Base-by-base conservation (phyloP, 2,797 vertebrate species). In the Aselliscus stoliczkanus region DNA sequence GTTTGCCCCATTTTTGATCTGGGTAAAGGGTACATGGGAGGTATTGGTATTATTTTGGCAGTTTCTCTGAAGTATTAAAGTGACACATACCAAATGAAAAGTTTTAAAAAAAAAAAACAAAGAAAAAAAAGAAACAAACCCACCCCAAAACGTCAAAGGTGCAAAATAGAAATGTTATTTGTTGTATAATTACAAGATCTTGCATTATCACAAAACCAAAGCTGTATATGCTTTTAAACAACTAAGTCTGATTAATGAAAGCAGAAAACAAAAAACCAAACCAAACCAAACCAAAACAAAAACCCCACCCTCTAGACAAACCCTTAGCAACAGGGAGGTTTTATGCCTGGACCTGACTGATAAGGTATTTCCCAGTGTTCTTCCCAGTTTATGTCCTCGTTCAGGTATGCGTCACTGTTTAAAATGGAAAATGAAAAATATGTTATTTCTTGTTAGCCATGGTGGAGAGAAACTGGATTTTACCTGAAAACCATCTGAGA, bases 401-500 rank as follows among this genome's bases (percentile, higher is more conserved):
- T 92, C 39, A 69, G n/a, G 47, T 85, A 56, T 23, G 29, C 25
- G 56, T 93, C 72, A 70, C 20, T 83, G 2, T 87, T 72, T 88
- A 69, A 84, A 87, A 69, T 75, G 42, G 29, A 23, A 73, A 77
- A 54, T 37, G 52, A 60, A 39, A 52, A 50, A 44, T 72, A 54
- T 69, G 1, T 65, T 50, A 52, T 83, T 91, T 54, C 4, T 18
- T 80, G 50, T 75, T 23, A 90, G 31, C 50, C 52, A 2, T 80
- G 81, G 25, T 42, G 7, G 44, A 69, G 84, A 92, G 27, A 76
- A 88, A 88, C 39, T 87, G 44, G 31, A 58, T 96, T 95, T 95
- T 91, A 58, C 52, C 67, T 85, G 77, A 95, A 62, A 96, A 82
- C 37, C n/a, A 83, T 67, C 52, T 88, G 69, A 88, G 42, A 65